Evolutionary conservation across 2,888 invertebrate species (phyloP).

Genomic region (Lepidocyrtoides sp.): DNA sequence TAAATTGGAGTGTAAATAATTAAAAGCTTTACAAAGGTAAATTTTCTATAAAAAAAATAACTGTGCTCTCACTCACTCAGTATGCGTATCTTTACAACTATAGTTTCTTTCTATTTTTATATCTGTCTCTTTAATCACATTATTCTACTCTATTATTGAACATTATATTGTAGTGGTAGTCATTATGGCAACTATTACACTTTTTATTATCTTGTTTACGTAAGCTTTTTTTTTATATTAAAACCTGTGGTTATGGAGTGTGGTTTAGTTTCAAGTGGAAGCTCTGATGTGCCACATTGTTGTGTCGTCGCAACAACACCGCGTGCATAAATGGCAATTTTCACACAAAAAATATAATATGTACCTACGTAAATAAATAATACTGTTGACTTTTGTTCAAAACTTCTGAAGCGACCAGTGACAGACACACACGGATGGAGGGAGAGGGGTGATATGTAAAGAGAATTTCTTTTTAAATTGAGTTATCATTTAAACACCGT

Average conservation of each 20-base stretch:
- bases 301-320: constrained; percentile 24
- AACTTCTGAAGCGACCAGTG: constrained; percentile 64
- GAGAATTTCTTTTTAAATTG: constrained; percentile 57
- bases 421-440: background rate
- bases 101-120: too few relatives aligned
- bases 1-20: constrained; percentile 64
- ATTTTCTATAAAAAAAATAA: constrained; percentile 65
- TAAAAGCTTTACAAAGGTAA: too few relatives aligned
- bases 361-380: too few relatives aligned
- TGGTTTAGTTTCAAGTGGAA: background rate
- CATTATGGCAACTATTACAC: constrained; percentile 2
- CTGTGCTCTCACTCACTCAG: constrained; percentile 47
- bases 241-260: too few relatives aligned
- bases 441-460: background rate
- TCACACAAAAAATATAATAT: constrained; percentile 35
- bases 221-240: constrained; percentile 44
- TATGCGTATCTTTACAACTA: constrained; percentile 42
- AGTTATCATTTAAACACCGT: constrained; percentile 66
- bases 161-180: constrained; percentile 14
- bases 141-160: constrained; percentile 16
- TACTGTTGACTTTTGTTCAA: constrained; percentile 51
- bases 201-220: constrained; percentile 54
- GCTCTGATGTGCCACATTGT: background rate
- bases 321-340: constrained; percentile 22
- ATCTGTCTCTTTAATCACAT: constrained; percentile 44